These are phyloP conservation scores for Hetaerina titia DNA, from an alignment of 2,888 invertebrate genomes.

Conservation along the genomic window DNA sequence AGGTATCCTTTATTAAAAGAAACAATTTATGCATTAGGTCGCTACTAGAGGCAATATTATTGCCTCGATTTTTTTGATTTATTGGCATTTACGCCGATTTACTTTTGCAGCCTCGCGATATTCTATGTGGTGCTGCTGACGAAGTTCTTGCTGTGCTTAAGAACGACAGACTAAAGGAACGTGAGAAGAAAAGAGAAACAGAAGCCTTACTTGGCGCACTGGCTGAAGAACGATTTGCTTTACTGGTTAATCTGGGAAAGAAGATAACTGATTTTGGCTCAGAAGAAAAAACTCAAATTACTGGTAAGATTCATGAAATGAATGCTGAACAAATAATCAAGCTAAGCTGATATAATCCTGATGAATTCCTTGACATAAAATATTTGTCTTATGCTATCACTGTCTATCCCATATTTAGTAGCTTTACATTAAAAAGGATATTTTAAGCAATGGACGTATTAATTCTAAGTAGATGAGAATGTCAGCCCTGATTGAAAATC, in stretches of 20 bases:
- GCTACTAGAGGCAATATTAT: background rate
- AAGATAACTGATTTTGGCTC: conserved; percentile 98
- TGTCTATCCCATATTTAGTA: too few species aligned
- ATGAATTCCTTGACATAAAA: too few species aligned
- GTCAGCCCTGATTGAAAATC: too few species aligned
- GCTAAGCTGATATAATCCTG: too few species aligned
- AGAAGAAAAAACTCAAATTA: conserved; percentile 79
- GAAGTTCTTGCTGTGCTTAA: conserved; percentile 97
- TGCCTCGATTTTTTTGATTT: background rate
- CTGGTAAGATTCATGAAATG: conserved; percentile 72
- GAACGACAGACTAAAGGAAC: conserved; percentile 95
- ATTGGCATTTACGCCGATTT: conserved; percentile 35
- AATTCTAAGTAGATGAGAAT: too few species aligned
- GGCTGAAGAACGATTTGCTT: conserved; percentile 94
- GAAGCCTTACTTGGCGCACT: conserved; percentile 90
- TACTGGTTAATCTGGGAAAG: conserved; percentile 97
- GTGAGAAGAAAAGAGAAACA: conserved; percentile 94
- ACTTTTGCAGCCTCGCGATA: conserved; percentile 90
- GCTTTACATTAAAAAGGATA: too few species aligned
- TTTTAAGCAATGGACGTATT: too few species aligned
- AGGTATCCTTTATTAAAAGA: background rate
- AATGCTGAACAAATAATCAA: too few species aligned
- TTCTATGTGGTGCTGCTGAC: conserved; percentile 99
- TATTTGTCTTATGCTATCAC: too few species aligned
- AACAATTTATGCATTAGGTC: background rate